phyloP scores from a whole-genome alignment of 2,797 vertebrate genomes.

The Rhinoraja longicauda region DNA sequence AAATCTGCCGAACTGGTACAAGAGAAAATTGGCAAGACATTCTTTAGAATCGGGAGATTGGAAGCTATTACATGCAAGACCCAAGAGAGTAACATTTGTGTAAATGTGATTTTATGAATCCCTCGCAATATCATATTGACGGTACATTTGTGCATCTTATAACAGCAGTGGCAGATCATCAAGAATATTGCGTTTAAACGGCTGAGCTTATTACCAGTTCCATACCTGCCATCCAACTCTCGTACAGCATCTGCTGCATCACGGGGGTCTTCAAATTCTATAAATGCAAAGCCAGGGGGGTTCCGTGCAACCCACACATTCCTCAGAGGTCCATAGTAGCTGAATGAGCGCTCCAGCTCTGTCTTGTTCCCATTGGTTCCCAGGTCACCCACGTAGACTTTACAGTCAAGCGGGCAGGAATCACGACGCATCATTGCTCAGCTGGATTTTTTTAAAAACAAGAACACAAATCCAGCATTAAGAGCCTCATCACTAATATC shows the following conservation, averaged over 20 bases:
- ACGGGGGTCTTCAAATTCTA: constrained; percentile 94
- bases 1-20: background rate
- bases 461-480: constrained; percentile 6
- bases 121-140: too few relatives aligned
- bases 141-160: background rate
- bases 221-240: constrained; percentile 91
- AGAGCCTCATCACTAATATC: background rate
- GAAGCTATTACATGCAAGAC: too few relatives aligned
- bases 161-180: background rate
- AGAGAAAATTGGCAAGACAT: background rate
- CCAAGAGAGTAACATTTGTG: too few relatives aligned
- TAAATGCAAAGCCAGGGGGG: constrained; percentile 93
- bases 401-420: constrained; percentile 90
- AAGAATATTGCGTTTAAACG: background rate
- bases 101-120: too few relatives aligned
- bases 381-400: constrained; percentile 95
- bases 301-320: constrained; percentile 96
- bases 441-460: background rate
- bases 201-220: background rate
- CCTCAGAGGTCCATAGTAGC: constrained; percentile 88
- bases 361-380: constrained; percentile 97
- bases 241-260: constrained; percentile 93
- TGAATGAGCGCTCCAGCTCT: constrained; percentile 86
- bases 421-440: constrained; percentile 59
- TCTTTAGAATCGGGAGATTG: background rate